Evolutionary conservation across 2,888 invertebrate species (phyloP), one percentile per base, ranked within the genome.

Genomic region (Abscondita cerata): DNA sequence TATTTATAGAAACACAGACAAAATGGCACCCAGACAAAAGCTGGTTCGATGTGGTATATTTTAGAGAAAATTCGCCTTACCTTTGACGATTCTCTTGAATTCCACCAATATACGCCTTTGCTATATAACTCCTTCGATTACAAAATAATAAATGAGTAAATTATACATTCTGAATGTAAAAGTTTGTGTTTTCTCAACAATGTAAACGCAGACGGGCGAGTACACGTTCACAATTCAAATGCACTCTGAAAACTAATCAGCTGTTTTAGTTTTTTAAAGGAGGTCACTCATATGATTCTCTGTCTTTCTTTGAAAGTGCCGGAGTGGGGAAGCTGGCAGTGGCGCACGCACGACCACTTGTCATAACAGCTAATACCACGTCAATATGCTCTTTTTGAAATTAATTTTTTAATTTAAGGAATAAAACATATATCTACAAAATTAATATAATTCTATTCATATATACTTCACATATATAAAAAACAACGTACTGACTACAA

Each of bases 121-220:
- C 73, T 73, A 73, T 72, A 73, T 70, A 68, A 72, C 67, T 59
- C 64, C 73, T 69, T 69, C 67, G 62, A 58, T 66, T 59, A 57
- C 58, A 62, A 51, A 67, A 62, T 66, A 65, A 59, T 62, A 64
- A 53, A 65, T 68, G 64, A 62, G 68, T 65, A 61, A 66, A 64
- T 58, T 65, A 66, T 68, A 67, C 73, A 72, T 72, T 68, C 52
- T 72, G 66, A 60, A 47, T 51, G 62, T 59, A 64, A 61, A 70
- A 65, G 59, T 58, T 52, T 65, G 57, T 54, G 60, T 63, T 67
- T 68, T 62, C 64, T 59, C 62, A 61, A 70, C 72, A 68, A 70
- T 71, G 65, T 59, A 68, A 68, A 56, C 59, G 60, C 60, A 59
- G 52, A 36, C 20, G 13, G 50, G 57, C 53, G 18, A 58, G 12